These are phyloP conservation scores for Denticeps clupeoides DNA, from an alignment of 2,797 vertebrate species.

Conservation along the genomic window DNA sequence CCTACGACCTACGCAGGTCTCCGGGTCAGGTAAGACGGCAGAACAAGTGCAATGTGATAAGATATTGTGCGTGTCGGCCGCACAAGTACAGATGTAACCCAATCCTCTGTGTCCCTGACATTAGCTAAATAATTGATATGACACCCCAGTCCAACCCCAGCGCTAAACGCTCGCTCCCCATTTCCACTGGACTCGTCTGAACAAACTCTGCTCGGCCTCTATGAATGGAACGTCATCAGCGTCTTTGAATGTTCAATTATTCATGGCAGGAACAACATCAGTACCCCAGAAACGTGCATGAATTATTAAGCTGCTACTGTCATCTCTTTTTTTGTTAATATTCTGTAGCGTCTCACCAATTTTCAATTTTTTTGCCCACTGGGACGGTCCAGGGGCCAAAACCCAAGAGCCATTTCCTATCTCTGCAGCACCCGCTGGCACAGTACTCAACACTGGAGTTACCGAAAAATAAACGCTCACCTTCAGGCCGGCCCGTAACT, in stretches of 20 bases:
- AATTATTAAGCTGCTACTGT: slow-evolving; percentile 37
- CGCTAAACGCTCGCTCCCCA: slow-evolving; percentile 18
- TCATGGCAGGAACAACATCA: slow-evolving; percentile 40
- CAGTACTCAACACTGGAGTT: slow-evolving; percentile 20
- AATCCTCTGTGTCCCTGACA: slow-evolving; percentile 28
- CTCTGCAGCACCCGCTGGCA: neutral
- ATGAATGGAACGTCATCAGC: slow-evolving; percentile 51
- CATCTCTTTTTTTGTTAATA: slow-evolving; percentile 22
- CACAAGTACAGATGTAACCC: slow-evolving; percentile 34
- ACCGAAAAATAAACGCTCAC: slow-evolving; percentile 10
- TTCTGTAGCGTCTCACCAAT: neutral
- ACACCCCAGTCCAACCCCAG: slow-evolving; percentile 22
- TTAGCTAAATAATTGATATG: slow-evolving; percentile 39
- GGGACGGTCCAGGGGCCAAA: no score
- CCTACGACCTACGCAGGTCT: slow-evolving; percentile 14
- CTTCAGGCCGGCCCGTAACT: slow-evolving; percentile 16
- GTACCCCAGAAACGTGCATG: slow-evolving; percentile 24
- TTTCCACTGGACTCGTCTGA: slow-evolving; percentile 26
- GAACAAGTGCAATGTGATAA: slow-evolving; percentile 34
- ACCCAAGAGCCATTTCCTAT: no score
- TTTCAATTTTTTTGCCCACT: neutral
- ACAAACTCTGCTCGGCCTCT: slow-evolving; percentile 30
- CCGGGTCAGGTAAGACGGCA: slow-evolving; percentile 21
- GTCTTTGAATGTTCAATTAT: slow-evolving; percentile 54
- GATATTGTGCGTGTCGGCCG: slow-evolving; percentile 28